phyloP scores from a whole-genome alignment of 2,797 vertebrate species.

The Lacerta agilis region DNA sequence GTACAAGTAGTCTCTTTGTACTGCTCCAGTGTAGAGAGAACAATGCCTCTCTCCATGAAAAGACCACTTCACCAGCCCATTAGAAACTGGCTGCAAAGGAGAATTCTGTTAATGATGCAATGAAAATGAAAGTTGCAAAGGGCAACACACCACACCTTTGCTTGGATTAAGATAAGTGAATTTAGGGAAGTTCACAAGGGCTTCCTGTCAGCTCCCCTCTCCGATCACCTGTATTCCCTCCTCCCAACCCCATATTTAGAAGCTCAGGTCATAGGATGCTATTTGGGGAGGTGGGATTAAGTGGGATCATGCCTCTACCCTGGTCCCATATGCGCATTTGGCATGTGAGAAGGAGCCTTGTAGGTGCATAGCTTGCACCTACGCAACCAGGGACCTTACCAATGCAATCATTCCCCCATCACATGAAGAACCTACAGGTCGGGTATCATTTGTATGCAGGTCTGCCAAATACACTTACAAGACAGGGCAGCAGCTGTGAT shows the following conservation, averaged over 20 bases:
- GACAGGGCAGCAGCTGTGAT: background rate
- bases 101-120: background rate
- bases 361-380: background rate
- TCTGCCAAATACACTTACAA: background rate
- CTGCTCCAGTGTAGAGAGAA: background rate
- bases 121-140: background rate
- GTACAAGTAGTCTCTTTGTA: background rate
- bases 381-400: background rate
- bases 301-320: background rate
- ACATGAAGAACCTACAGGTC: background rate
- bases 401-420: background rate
- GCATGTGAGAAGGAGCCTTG: background rate
- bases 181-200: background rate
- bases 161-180: background rate
- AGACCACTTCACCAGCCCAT: too few relatives aligned
- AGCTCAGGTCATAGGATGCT: background rate
- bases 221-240: background rate
- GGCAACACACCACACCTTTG: background rate
- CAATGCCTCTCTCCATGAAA: background rate
- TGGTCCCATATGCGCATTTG: background rate
- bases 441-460: background rate
- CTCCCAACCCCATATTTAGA: background rate
- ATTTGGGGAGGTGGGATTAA: background rate
- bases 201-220: too few relatives aligned
- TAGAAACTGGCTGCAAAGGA: background rate